Percentiles rank a stretch among this genome's conserved stretches.
Evolutionary conservation across 2,113 vertebrate genomes (phyloP).

Genomic region (Sula dactylatra): DNA sequence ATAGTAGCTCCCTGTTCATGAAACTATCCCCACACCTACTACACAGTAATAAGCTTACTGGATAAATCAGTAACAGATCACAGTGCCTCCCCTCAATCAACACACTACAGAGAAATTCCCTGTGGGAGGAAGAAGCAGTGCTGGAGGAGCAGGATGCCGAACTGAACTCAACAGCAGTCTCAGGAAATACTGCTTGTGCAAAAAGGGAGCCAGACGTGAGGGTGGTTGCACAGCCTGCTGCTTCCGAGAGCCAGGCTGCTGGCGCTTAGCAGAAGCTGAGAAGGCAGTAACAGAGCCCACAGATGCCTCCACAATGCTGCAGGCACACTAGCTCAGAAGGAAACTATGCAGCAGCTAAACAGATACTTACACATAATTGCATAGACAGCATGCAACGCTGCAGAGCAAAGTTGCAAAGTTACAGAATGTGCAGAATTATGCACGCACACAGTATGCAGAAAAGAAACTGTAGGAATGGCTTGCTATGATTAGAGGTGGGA

Average conservation of each 20-base stretch:
- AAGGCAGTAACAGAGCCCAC: background rate
- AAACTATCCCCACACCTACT: background rate
- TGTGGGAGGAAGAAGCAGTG: background rate
- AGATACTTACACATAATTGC: background rate
- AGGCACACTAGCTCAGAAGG: background rate
- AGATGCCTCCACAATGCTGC: fast-evolving
- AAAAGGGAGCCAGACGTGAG: background rate
- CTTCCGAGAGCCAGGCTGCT: background rate
- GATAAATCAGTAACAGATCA: background rate
- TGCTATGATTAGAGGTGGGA: background rate
- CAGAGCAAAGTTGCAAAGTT: background rate
- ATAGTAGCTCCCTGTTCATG: background rate
- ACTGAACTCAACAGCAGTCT: background rate
- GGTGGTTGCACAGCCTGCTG: background rate
- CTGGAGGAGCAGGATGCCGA: background rate
- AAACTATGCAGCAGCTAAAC: background rate
- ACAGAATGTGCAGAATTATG: background rate
- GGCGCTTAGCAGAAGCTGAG: background rate
- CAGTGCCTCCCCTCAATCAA: background rate
- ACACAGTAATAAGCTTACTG: background rate
- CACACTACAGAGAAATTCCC: background rate
- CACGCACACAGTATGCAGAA: background rate
- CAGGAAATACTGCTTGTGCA: background rate
- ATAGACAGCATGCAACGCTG: background rate
- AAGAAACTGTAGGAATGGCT: background rate